A percentile compares a stretch with the other conserved stretches of the same genome.
phyloP scores from a whole-genome alignment of 2,797 vertebrate species.

The Silurus lanzhouensis region DNA sequence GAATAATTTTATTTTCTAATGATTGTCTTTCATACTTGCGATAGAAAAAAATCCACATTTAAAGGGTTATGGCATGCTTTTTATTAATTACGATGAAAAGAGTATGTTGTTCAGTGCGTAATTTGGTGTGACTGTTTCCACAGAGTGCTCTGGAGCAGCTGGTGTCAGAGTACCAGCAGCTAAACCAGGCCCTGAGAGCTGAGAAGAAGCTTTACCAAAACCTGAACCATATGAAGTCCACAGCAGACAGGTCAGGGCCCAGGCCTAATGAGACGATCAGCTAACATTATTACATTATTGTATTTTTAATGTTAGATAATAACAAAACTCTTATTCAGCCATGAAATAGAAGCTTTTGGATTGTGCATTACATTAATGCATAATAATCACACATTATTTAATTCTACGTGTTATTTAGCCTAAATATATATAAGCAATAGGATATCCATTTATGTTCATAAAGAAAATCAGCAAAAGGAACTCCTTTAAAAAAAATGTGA shows the following conservation, averaged over 20 bases:
- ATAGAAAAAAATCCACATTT: background rate
- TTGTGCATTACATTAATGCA: background rate
- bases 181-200: constrained; percentile 86
- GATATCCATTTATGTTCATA: background rate
- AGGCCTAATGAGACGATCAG: background rate
- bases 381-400: background rate
- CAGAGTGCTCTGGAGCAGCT: constrained; percentile 84
- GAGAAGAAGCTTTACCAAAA: constrained; percentile 90
- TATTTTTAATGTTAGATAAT: background rate
- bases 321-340: background rate
- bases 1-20: background rate
- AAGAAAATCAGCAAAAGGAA: too few species aligned
- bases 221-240: constrained; percentile 78
- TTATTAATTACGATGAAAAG: background rate
- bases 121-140: constrained; percentile 2
- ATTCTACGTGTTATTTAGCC: background rate
- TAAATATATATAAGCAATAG: background rate
- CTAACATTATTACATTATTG: background rate
- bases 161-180: constrained; percentile 80
- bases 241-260: constrained; percentile 79
- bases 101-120: background rate
- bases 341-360: background rate
- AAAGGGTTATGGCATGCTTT: background rate
- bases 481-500: too few species aligned
- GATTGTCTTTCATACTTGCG: background rate